Evolutionary conservation across 2,113 vertebrate species (phyloP), one percentile per base, ranked within the genome.

Genomic region (Panthera tigris): DNA sequence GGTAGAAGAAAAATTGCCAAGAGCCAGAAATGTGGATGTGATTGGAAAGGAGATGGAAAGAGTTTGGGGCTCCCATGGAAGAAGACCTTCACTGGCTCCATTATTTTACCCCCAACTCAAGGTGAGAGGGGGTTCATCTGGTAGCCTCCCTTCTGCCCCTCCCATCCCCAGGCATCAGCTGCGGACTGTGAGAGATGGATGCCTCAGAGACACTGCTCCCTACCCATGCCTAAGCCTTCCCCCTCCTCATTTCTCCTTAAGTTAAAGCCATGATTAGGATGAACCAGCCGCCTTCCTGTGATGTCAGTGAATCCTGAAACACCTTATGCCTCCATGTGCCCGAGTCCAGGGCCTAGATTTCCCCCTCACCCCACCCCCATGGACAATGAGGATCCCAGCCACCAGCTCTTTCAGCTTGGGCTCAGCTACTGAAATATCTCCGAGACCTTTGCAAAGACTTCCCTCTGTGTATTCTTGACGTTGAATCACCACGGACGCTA

Each of bases 181-280:
- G n/a, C 12, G 9, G 63, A 27, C 55, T 36, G 63, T 39, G 65
- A 80, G n/a, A 80, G 65, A 39, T 23, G 21, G 52, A 39, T 16
- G 15, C 52, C 41, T 69, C 25, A 71, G 61, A 92, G 76, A 79
- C 45, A 52, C 33, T 57, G 16, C 3, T 79, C 14, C 79, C 69
- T 63, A 52, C 2, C 14, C 23, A 33, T 2, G 1, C 50, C 39
- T 29, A 29, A 27, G 12, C 71, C 11, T 16, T 55, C 18, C 7
- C 21, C 25, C 31, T 33, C 25, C 85, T 66, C 3, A 13, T 33
- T 39, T 57, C 36, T 41, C 27, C 69, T 1, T 4, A 82, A 89
- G 85, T 97, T 93, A 84, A 98, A 98, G 97, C 96, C 97, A 96
- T 97, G 97, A 48, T 48, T 95, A 29, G 76, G 86, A 82, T 1